A percentile compares a stretch with the other conserved stretches of the same genome.
Evolutionary conservation across 2,888 invertebrate species (phyloP).

Genomic region (Hypercompe scribonia): DNA sequence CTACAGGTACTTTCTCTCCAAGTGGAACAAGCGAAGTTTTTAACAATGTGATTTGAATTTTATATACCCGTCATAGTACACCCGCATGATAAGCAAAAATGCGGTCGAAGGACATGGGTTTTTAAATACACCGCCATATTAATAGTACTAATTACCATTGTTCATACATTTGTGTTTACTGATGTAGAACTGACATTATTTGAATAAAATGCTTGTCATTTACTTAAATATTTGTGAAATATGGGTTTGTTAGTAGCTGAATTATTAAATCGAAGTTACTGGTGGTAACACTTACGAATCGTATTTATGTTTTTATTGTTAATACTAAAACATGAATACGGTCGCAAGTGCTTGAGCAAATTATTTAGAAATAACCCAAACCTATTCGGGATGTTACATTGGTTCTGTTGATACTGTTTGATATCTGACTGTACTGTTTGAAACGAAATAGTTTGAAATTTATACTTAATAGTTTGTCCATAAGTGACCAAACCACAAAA

Average conservation of each 20-base stretch:
- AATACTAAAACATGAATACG: no score
- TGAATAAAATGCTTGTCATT: slow-evolving; percentile 25
- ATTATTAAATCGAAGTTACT: background rate
- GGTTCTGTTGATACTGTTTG: no score
- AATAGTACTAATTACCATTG: slow-evolving; percentile 34
- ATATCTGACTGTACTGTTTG: no score
- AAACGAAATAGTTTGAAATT: no score
- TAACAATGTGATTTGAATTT: slow-evolving; percentile 44
- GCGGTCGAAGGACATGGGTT: slow-evolving; percentile 46
- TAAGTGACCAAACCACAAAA: background rate
- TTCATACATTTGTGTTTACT: slow-evolving; percentile 22
- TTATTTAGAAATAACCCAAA: no score
- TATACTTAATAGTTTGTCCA: no score
- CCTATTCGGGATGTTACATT: no score
- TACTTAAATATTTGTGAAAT: slow-evolving; percentile 8
- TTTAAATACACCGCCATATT: slow-evolving; percentile 33
- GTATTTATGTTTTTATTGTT: background rate
- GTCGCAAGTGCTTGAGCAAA: no score
- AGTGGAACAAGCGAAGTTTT: slow-evolving; percentile 21
- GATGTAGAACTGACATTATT: slow-evolving; percentile 27
- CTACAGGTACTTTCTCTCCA: background rate
- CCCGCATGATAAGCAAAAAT: slow-evolving; percentile 48
- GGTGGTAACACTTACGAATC: background rate
- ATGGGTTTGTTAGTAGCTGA: background rate
- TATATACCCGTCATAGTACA: slow-evolving; percentile 28